Evolutionary conservation across 2,797 vertebrate species (phyloP).

Genomic region (Decapterus maruadsi): DNA sequence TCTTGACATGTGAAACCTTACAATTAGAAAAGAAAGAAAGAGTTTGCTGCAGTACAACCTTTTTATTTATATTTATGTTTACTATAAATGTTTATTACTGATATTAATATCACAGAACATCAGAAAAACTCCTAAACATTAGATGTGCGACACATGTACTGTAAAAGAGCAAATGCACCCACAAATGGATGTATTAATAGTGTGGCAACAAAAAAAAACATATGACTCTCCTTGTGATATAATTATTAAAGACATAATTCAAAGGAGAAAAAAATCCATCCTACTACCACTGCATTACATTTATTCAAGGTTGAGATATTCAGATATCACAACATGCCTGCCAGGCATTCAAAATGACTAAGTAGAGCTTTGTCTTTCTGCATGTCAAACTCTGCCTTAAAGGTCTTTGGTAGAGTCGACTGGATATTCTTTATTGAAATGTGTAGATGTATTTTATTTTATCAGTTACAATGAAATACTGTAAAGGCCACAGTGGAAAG

Average conservation of each 20-base stretch:
- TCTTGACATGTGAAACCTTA: background rate
- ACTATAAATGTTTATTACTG: too few relatives aligned
- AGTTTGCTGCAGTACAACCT: too few relatives aligned
- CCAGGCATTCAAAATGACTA: slow-evolving; percentile 1
- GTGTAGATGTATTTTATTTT: background rate
- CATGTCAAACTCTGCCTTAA: background rate
- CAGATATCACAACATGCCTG: background rate
- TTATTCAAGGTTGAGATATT: background rate
- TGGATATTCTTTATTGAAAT: background rate
- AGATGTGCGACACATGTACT: too few relatives aligned
- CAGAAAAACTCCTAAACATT: too few relatives aligned
- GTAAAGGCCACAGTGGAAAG: background rate
- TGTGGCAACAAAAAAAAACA: background rate
- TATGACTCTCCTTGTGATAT: background rate
- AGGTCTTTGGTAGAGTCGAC: background rate
- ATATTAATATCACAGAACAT: too few relatives aligned
- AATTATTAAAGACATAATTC: background rate
- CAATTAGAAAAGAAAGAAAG: background rate
- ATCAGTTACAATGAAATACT: background rate
- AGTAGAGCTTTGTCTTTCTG: background rate
- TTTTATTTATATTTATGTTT: too few relatives aligned
- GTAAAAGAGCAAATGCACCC: background rate
- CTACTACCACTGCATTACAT: background rate
- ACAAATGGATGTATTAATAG: too few relatives aligned
- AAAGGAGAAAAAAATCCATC: background rate